These are phyloP conservation scores for Corydoras maculifer DNA, from an alignment of 2,113 vertebrate genomes.

Conservation along the genomic window DNA sequence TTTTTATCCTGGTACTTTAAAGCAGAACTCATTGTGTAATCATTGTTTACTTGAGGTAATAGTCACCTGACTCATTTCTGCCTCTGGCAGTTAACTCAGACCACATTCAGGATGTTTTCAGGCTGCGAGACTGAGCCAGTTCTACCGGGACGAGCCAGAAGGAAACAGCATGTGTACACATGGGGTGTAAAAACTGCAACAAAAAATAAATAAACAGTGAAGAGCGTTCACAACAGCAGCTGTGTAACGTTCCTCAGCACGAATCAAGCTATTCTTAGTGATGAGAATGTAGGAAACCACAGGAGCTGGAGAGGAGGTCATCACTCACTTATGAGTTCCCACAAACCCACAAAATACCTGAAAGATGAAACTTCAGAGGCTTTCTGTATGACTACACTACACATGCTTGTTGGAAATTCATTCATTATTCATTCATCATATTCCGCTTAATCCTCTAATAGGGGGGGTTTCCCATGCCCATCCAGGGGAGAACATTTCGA, in stretches of 20 bases:
- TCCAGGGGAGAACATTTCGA: too few species aligned
- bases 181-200: conserved; percentile 31
- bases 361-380: neutral
- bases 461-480: too few species aligned
- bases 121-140: neutral
- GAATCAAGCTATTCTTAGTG: conserved; percentile 55
- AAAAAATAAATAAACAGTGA: conserved; percentile 30
- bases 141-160: neutral
- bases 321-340: neutral
- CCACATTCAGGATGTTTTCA: neutral
- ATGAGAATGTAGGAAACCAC: conserved; percentile 38
- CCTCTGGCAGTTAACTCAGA: neutral
- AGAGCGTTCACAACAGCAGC: conserved; percentile 52
- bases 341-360: conserved; percentile 11
- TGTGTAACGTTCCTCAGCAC: conserved; percentile 44
- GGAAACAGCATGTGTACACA: conserved; percentile 13
- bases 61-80: conserved; percentile 22
- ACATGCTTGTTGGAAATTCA: too few species aligned
- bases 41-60: conserved; percentile 50
- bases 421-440: too few species aligned
- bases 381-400: too few species aligned
- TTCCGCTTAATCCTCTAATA: too few species aligned
- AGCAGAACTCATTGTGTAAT: neutral
- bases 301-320: conserved; percentile 27
- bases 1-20: too few species aligned